Evolutionary conservation across 53 echinoderm and acorn worm genomes (phyloP).

Genomic region (Patiria pectinifera): DNA sequence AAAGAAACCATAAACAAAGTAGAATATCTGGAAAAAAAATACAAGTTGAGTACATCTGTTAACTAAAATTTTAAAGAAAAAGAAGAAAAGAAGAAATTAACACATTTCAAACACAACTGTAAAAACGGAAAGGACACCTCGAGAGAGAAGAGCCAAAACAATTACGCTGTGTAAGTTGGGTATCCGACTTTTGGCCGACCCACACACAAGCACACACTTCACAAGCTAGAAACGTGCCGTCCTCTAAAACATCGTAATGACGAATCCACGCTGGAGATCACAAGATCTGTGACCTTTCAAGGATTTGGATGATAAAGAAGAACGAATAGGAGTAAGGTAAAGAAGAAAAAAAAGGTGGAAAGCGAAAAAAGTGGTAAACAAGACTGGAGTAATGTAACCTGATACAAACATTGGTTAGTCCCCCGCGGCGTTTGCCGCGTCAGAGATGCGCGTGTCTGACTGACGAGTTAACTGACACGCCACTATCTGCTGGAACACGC

Average conservation of each 20-base stretch:
- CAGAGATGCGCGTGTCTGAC: neutral
- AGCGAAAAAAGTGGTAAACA: conserved; percentile 25
- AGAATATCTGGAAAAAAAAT: too few species aligned
- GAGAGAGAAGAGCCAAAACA: too few species aligned
- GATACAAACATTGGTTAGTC: conserved; percentile 21
- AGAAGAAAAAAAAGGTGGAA: neutral
- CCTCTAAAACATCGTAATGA: neutral
- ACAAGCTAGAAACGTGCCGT: neutral
- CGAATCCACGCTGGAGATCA: neutral
- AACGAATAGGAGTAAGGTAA: neutral
- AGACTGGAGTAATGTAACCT: neutral
- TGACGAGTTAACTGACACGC: neutral
- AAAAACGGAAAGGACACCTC: too few species aligned
- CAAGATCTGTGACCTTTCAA: conserved; percentile 1
- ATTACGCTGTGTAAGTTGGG: too few species aligned
- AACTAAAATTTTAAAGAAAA: too few species aligned
- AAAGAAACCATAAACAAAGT: too few species aligned
- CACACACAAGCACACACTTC: too few species aligned
- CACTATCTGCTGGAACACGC: neutral
- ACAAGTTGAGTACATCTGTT: too few species aligned
- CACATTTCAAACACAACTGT: too few species aligned
- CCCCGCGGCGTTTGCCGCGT: neutral
- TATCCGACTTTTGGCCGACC: too few species aligned
- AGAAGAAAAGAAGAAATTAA: too few species aligned
- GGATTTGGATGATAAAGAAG: neutral